Conservation (phyloP, 2,113 vertebrate genomes). For the Pelecanoides urinatrix region DNA sequence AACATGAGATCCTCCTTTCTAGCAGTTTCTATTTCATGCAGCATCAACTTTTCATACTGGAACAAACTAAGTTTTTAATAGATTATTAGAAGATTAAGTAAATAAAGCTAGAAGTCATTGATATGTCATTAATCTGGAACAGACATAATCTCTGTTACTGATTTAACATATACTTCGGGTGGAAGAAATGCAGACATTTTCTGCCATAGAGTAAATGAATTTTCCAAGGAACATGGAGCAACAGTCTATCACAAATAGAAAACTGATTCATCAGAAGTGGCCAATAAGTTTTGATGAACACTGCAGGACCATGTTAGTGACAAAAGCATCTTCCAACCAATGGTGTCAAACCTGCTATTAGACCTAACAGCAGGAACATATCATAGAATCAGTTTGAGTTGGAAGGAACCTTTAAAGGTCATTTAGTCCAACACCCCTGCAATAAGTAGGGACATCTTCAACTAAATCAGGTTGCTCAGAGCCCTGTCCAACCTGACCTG, state of each 20-base stretch:
- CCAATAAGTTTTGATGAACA: neutral
- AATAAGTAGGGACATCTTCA: neutral
- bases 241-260: neutral
- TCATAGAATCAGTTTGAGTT: neutral
- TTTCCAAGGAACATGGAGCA: neutral
- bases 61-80: neutral
- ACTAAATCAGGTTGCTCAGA: neutral
- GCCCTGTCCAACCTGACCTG: rapidly evolving
- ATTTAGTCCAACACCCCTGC: neutral
- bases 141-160: neutral
- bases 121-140: neutral
- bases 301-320: neutral
- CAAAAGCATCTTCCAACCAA: neutral
- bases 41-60: neutral
- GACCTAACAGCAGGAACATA: neutral
- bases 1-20: neutral
- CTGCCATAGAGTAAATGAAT: neutral
- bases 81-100: neutral
- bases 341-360: neutral
- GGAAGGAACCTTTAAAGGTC: neutral
- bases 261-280: neutral
- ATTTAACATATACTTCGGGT: neutral
- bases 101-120: neutral
- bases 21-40: neutral
- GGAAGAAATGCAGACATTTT: neutral